phyloP scores from a whole-genome alignment of 92 coral and sea anemone species.

The Epizoanthus ramosus region DNA sequence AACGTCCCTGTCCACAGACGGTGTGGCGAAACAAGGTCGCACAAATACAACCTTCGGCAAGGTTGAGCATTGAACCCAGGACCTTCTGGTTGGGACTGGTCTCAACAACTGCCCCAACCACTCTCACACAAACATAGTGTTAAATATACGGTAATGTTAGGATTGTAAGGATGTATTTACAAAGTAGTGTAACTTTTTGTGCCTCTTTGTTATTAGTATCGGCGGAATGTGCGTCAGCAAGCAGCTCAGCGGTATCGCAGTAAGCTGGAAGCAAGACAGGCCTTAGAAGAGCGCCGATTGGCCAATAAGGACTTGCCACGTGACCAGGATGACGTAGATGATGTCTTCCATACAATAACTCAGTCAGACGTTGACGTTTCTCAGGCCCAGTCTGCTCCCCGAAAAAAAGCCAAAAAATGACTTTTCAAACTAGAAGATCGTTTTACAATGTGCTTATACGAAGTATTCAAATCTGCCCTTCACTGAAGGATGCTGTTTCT shows the following conservation, averaged over 20 bases:
- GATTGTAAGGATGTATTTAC: too few relatives aligned
- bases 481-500: not conserved
- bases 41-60: too few relatives aligned
- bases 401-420: conserved; percentile 23
- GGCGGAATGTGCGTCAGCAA: conserved; percentile 83
- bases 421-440: not conserved
- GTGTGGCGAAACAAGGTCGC: too few relatives aligned
- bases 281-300: conserved; percentile 78
- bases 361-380: conserved; percentile 91
- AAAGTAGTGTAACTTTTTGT: not conserved
- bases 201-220: conserved; percentile 60
- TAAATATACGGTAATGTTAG: too few relatives aligned
- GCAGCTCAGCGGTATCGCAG: conserved; percentile 87
- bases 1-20: too few relatives aligned
- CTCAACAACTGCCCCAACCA: too few relatives aligned
- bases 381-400: conserved; percentile 35
- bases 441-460: not conserved
- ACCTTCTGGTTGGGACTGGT: too few relatives aligned
- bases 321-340: conserved; percentile 85
- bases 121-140: too few relatives aligned
- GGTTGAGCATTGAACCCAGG: too few relatives aligned
- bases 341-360: conserved; percentile 91
- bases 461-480: not conserved
- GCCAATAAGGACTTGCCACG: conserved; percentile 74
- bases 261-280: conserved; percentile 72